phyloP scores from a whole-genome alignment of 2,113 vertebrate species.

The Riparia riparia region DNA sequence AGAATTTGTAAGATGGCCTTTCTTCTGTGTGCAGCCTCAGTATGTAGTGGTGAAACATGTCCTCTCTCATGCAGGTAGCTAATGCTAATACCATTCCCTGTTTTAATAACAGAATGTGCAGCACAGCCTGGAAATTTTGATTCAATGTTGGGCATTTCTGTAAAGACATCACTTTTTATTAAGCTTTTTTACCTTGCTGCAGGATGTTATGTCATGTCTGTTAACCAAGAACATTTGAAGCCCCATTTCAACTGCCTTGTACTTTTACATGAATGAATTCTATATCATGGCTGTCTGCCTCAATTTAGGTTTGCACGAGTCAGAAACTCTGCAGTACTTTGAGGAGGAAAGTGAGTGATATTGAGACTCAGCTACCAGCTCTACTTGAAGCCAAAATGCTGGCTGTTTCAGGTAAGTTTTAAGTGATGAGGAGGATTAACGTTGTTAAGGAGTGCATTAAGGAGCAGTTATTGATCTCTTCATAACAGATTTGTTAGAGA shows the following conservation, averaged over 20 bases:
- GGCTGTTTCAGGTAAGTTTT: slow-evolving; percentile 82
- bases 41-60: not conserved
- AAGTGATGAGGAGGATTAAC: not conserved
- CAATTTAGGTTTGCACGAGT: slow-evolving; percentile 83
- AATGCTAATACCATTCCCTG: not conserved
- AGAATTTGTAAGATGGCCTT: not conserved
- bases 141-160: not conserved
- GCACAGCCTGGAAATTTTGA: slow-evolving; percentile 3
- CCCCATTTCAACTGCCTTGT: slow-evolving; percentile 25
- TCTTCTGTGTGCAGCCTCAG: not conserved
- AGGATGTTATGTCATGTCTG: slow-evolving; percentile 44
- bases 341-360: slow-evolving; percentile 84
- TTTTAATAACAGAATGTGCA: not conserved
- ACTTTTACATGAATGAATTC: slow-evolving; percentile 41
- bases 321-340: slow-evolving; percentile 86
- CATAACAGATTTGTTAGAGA: not conserved
- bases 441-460: not conserved
- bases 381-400: slow-evolving; percentile 89
- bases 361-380: slow-evolving; percentile 84
- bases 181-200: slow-evolving; percentile 13
- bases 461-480: not conserved
- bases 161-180: slow-evolving; percentile 45
- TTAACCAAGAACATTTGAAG: slow-evolving; percentile 50
- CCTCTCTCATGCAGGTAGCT: not conserved
- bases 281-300: slow-evolving; percentile 39